These are phyloP conservation scores for Pinctada fucata DNA, from an alignment of 2,888 invertebrate genomes.

Conservation along the genomic window DNA sequence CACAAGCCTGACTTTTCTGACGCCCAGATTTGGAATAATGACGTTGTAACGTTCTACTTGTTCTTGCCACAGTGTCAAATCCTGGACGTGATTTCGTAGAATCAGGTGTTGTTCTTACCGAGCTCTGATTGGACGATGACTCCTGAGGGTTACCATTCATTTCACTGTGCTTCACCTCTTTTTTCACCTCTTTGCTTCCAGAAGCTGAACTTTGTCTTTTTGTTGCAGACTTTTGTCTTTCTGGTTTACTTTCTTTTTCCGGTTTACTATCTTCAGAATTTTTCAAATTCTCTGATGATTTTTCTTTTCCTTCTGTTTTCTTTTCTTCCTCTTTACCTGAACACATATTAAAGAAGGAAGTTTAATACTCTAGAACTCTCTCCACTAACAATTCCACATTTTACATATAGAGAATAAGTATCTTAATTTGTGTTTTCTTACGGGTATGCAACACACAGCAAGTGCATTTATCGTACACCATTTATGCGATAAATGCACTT, in stretches of 20 bases:
- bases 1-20: constrained; percentile 27
- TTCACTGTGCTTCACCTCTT: neutral
- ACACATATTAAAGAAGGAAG: neutral
- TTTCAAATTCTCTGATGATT: neutral
- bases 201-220: neutral
- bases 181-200: neutral
- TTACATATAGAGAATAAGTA: too few relatives aligned
- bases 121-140: neutral
- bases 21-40: constrained; percentile 22
- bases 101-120: neutral
- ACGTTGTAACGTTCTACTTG: constrained; percentile 10
- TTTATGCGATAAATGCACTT: too few relatives aligned
- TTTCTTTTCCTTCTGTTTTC: neutral
- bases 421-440: too few relatives aligned
- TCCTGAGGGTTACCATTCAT: neutral
- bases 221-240: neutral
- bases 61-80: neutral
- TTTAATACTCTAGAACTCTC: too few relatives aligned
- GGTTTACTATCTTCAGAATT: neutral
- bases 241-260: neutral
- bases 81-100: neutral
- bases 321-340: neutral
- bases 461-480: too few relatives aligned
- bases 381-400: too few relatives aligned
- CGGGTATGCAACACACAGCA: too few relatives aligned